Evolutionary conservation across 2,113 vertebrate genomes (phyloP), one percentile per base, ranked within the genome.

Genomic region (Daboia siamensis): DNA sequence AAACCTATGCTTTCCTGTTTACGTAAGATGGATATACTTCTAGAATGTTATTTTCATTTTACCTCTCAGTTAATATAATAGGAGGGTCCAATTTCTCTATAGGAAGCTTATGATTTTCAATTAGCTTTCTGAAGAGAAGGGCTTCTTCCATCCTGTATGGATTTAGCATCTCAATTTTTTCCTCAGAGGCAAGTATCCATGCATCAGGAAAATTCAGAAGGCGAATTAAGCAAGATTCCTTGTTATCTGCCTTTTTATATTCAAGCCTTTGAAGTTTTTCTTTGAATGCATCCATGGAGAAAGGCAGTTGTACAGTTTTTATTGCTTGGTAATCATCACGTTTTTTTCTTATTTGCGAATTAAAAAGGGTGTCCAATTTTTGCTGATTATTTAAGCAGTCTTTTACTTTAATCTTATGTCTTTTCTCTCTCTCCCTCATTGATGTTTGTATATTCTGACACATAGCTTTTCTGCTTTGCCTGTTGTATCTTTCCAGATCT

Each of bases 61-160:
- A 99, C 99, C 99, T 98, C 94, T 99, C 98, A 57, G 98, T 98
- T 97, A 99, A 95, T 93, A 96, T 90, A 96, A 99, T 95, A 90
- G 99, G 98, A 54, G 96, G 96, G 94, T 98, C 98, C 96, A 99
- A 97, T 86, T 96, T 98, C 96, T 97, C 97, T 92, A 96, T 94
- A 95, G 98, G 98, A 97, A 99, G 98, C 94, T 98, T 98, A 97
- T 99, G 98, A 96, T 98, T 98, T 97, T 98, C 97, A 95, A 99
- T 95, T 94, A 99, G 98, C 96, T 97, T 98, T 97, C 98, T 98
- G 97, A 97, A 97, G 20, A 99, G 98, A 95, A 99, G 97, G 87
- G 98, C 97, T 97, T 99, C 99, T 97, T 99, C 98, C 93, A 99
- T 97, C 94, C 99, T 98, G 91, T 98, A 99, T 1, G 99, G 98